These are phyloP conservation scores for Passer domesticus DNA, from an alignment of 2,113 vertebrate genomes.

Conservation along the genomic window DNA sequence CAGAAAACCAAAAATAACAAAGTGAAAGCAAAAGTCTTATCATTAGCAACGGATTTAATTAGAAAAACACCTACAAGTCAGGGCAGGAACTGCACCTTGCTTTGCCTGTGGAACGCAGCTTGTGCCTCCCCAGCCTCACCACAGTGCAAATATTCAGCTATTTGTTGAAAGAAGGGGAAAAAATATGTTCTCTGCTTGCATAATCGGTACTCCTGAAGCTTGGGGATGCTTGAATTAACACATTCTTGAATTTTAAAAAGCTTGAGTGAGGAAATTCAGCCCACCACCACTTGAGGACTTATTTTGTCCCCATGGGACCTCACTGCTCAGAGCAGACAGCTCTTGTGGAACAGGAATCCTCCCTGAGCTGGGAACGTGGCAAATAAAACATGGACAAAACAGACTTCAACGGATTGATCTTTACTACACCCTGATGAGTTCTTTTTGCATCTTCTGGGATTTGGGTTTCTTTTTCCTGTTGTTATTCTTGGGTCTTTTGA, in stretches of 20 bases:
- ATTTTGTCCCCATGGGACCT: neutral
- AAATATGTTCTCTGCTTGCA: neutral
- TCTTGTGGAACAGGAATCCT: neutral
- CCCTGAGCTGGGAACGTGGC: neutral
- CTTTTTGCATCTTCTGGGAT: neutral
- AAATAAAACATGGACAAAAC: neutral
- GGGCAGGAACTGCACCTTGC: conserved; percentile 34
- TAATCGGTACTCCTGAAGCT: neutral
- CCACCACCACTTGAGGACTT: neutral
- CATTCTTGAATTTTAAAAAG: conserved; percentile 4
- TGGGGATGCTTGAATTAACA: neutral
- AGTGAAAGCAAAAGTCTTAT: conserved; percentile 11
- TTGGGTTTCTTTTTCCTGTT: neutral
- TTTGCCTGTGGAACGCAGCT: neutral
- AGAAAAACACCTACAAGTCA: conserved; percentile 47
- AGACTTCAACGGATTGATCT: neutral
- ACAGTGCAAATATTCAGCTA: conserved; percentile 26
- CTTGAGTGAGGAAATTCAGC: neutral
- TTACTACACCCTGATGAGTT: neutral
- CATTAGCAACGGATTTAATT: conserved; percentile 22
- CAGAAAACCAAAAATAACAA: neutral
- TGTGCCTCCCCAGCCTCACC: neutral
- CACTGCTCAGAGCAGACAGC: neutral
- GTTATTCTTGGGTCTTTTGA: neutral
- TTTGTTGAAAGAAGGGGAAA: neutral